These are phyloP conservation scores for Idaea straminata DNA, from an alignment of 2,888 invertebrate genomes.

Conservation along the genomic window DNA sequence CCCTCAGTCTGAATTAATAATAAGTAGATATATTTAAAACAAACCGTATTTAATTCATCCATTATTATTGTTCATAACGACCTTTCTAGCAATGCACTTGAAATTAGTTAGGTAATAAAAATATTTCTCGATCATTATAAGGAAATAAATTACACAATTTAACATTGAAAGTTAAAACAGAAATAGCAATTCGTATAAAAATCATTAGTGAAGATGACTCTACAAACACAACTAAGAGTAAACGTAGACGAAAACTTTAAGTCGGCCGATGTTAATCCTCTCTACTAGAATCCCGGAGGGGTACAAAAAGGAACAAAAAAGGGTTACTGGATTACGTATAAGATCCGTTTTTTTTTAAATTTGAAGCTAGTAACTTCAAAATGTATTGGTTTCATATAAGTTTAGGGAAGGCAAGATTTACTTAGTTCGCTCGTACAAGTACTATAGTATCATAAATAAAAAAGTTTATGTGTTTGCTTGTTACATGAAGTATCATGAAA, in stretches of 20 bases:
- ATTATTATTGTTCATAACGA: background rate
- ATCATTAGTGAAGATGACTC: background rate
- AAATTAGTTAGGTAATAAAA: background rate
- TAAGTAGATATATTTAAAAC: background rate
- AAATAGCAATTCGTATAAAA: background rate
- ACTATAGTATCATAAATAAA: too few species aligned
- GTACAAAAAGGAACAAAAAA: too few species aligned
- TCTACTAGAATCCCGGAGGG: too few species aligned
- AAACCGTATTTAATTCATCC: background rate
- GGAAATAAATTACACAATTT: constrained; percentile 1
- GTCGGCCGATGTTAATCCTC: too few species aligned
- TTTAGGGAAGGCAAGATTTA: too few species aligned
- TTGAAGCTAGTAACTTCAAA: too few species aligned
- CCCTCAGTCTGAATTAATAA: background rate
- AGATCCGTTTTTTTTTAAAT: too few species aligned
- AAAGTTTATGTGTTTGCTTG: too few species aligned
- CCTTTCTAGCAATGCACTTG: background rate
- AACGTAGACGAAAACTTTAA: background rate
- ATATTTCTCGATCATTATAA: background rate
- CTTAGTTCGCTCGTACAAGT: too few species aligned
- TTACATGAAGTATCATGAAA: too few species aligned
- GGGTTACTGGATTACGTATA: too few species aligned
- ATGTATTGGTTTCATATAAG: too few species aligned
- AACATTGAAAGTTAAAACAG: background rate
- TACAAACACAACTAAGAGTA: background rate